These are phyloP conservation scores for Siniperca obscura DNA, from an alignment of 2,797 vertebrate genomes.

Conservation along the genomic window DNA sequence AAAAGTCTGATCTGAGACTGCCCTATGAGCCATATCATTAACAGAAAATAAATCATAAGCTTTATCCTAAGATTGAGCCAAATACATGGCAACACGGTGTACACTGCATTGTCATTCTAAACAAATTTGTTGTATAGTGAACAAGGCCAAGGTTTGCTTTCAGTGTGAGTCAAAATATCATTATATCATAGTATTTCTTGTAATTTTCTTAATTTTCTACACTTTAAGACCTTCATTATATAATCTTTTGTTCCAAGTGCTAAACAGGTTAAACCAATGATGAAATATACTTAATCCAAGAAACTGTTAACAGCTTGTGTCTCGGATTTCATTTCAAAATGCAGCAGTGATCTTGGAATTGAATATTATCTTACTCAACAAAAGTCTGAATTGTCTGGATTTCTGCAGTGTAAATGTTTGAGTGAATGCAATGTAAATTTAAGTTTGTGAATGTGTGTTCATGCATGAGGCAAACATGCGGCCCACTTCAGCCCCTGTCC, in stretches of 20 bases:
- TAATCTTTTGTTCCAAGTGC: neutral
- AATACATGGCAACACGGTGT: neutral
- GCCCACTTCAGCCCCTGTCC: neutral
- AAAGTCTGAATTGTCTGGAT: slow-evolving; percentile 12
- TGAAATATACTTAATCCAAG: slow-evolving; percentile 5
- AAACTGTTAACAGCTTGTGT: neutral
- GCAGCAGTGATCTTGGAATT: slow-evolving; percentile 26
- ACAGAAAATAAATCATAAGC: no score
- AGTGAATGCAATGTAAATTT: slow-evolving; percentile 14
- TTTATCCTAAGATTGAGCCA: neutral
- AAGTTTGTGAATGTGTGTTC: neutral
- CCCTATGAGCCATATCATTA: neutral
- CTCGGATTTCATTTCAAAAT: slow-evolving; percentile 14
- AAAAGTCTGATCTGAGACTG: slow-evolving; percentile 5
- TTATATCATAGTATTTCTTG: neutral
- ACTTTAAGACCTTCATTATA: neutral
- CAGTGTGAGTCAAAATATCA: neutral
- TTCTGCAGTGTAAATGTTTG: neutral
- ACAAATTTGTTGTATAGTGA: neutral
- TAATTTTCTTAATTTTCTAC: neutral
- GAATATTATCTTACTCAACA: slow-evolving; percentile 9
- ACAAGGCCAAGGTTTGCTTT: neutral
- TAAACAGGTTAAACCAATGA: neutral
- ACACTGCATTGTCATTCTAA: neutral
- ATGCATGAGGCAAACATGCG: slow-evolving; percentile 31